Conservation (phyloP, 2,888 invertebrate genomes). For the Conus canariensis region DNA sequence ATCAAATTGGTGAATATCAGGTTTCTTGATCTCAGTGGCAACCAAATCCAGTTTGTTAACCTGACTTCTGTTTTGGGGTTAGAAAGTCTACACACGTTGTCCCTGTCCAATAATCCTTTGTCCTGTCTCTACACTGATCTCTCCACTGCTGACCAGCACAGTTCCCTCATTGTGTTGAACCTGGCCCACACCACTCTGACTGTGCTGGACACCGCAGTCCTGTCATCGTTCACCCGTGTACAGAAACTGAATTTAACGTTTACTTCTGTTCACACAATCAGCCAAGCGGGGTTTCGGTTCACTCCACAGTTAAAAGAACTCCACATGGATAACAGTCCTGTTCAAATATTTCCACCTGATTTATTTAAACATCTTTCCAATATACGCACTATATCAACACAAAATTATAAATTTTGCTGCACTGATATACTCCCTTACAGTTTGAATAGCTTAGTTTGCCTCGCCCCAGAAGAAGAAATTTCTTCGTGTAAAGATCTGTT, state of each 20-base stretch:
- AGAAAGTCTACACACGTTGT: neutral
- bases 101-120: neutral
- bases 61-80: neutral
- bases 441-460: neutral
- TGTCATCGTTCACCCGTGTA: neutral
- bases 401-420: neutral
- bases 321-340: neutral
- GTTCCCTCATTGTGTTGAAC: neutral
- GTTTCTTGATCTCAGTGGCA: neutral
- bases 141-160: neutral
- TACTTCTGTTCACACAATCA: neutral
- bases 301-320: neutral
- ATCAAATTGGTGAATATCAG: neutral
- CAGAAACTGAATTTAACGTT: neutral
- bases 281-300: neutral
- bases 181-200: neutral
- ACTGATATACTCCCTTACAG: neutral
- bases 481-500: constrained; percentile 13
- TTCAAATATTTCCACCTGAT: constrained; percentile 6
- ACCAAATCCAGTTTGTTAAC: neutral
- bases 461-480: neutral
- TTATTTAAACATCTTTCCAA: neutral
- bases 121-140: neutral
- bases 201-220: neutral
- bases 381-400: neutral